phyloP scores from a whole-genome alignment of 2,113 vertebrate genomes.

The Tetrax tetrax region DNA sequence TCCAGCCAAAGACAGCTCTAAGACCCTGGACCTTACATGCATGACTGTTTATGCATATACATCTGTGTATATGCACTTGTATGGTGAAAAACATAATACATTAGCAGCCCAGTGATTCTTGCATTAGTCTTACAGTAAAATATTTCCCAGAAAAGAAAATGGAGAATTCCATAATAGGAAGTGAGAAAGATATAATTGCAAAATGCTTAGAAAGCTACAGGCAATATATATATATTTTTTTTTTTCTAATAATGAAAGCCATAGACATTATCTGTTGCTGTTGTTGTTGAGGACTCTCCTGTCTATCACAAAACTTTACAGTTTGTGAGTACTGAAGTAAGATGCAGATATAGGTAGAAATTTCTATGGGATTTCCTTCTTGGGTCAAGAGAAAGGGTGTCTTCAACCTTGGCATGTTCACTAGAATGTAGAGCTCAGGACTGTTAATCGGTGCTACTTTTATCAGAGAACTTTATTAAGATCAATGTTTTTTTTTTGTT shows the following conservation, averaged over 20 bases:
- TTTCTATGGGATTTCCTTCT: conserved; percentile 51
- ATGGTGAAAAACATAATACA: not conserved
- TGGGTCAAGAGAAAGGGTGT: not conserved
- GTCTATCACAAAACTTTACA: not conserved
- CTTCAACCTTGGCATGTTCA: conserved; percentile 27
- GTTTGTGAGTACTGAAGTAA: conserved; percentile 24
- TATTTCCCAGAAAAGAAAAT: not conserved
- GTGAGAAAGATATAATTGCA: not conserved
- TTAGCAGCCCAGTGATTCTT: not conserved
- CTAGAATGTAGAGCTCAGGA: conserved; percentile 46
- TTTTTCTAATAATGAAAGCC: not conserved
- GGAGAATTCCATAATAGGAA: not conserved
- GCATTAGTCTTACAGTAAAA: not conserved
- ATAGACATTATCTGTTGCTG: not conserved
- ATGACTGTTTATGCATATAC: not conserved
- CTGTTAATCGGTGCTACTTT: conserved; percentile 82
- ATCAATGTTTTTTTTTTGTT: conserved; percentile 82
- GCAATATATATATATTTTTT: not conserved
- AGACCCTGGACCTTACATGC: not conserved
- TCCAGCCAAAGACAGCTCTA: not conserved
- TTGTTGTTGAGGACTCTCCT: not conserved
- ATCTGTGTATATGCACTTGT: not conserved
- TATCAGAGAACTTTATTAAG: conserved; percentile 90
- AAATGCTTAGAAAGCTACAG: not conserved
- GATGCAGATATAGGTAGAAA: conserved; percentile 44